Evolutionary conservation across 2,113 vertebrate species (phyloP).

Genomic region (Sylvietta virens): DNA sequence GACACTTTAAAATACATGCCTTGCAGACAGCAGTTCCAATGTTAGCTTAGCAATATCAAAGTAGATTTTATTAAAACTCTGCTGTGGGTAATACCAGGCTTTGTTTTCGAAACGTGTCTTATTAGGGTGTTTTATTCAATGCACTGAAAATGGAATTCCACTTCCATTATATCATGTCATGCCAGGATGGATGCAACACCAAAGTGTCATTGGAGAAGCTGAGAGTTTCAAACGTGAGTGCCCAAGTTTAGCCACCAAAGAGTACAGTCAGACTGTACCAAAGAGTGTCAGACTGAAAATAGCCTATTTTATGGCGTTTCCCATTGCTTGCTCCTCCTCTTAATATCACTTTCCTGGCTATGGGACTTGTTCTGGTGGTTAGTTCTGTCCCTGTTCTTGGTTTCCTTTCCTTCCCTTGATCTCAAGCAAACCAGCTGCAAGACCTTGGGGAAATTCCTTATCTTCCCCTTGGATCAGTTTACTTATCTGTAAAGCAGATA

Average conservation of each 20-base stretch:
- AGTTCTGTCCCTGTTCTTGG: background rate
- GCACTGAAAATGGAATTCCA: background rate
- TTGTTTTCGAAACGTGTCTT: background rate
- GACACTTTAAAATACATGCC: background rate
- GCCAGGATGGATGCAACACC: background rate
- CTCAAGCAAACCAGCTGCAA: background rate
- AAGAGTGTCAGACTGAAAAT: background rate
- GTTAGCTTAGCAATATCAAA: background rate
- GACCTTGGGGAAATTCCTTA: constrained; percentile 28
- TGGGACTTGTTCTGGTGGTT: background rate
- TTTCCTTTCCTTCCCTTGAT: background rate
- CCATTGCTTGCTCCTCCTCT: background rate
- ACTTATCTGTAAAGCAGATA: constrained; percentile 18
- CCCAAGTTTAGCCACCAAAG: background rate
- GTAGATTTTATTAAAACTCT: background rate
- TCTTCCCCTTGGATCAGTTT: background rate
- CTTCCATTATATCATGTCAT: background rate
- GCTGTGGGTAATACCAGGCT: background rate
- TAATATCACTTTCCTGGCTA: background rate
- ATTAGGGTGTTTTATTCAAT: background rate
- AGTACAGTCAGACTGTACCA: background rate
- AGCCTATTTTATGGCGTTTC: background rate
- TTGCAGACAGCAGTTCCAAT: background rate
- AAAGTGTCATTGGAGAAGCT: background rate
- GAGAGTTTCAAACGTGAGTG: background rate